Evolutionary conservation across 2,888 invertebrate genomes (phyloP), one percentile per base, ranked within the genome.

Genomic region (Aporophyla lueneburgensis): DNA sequence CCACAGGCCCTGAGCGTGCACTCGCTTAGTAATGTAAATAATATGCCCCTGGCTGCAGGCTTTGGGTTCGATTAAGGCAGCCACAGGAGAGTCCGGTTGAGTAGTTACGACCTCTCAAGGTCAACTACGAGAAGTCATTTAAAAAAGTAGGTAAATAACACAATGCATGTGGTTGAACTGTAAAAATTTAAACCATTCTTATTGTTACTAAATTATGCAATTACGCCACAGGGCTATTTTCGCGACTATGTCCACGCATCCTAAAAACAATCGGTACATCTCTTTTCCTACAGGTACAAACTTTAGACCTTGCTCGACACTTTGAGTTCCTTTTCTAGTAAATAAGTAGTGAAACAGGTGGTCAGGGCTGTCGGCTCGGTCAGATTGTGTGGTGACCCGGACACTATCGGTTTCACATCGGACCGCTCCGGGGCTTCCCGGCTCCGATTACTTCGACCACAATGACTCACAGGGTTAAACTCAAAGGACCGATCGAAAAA

Each of bases 381-480:
- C 79, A 77, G 79, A 81, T 84, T 79, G 86, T 78, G 84, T 86
- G 87, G 83, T 89, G 90, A 90, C 88, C 89, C 88, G 83, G 63
- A 80, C 86, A 86, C 87, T 91, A 91, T 91, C 89, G 86, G 89
- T 84, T 89, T 88, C 87, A 87, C 85, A 87, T 87, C 87, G 75
- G 81, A 80, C 89, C 87, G 86, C 78, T 80, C 82, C 71, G 79
- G 84, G 89, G 91, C 90, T 91, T 93, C 92, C 91, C 90, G 74
- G 81, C 79, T 92, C 90, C 86, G 84, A 88, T 92, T 91, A 87
- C 92, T 68, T 68, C 80, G 80, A 84, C 87, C 87, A 80, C 84
- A 86, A 83, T 89, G 89, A 87, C 85, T 90, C 87, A 89, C 79
- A 76, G 87, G 83, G 85, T 87, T 87, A 85, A 88, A 80, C 66